phyloP scores from a whole-genome alignment of 2,113 vertebrate species.

The Melanerpes formicivorus region DNA sequence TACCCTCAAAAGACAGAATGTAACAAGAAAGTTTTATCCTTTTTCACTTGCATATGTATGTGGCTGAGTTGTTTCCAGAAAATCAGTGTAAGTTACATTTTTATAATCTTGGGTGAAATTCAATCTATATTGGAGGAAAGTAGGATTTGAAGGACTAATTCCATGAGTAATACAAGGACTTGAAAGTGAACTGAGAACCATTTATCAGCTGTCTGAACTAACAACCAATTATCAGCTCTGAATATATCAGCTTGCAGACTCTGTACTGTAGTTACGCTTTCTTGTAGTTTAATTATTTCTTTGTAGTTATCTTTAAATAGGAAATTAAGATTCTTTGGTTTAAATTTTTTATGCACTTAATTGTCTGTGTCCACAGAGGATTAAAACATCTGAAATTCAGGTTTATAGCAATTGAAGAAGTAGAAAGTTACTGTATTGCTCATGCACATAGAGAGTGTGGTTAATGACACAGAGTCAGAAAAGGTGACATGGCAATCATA shows the following conservation, averaged over 20 bases:
- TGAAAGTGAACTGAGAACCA: background rate
- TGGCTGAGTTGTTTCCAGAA: slow-evolving; percentile 15
- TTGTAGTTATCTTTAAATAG: background rate
- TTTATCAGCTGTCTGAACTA: background rate
- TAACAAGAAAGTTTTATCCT: background rate
- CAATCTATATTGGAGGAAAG: background rate
- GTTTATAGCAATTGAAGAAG: background rate
- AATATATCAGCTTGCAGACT: background rate
- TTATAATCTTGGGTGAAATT: background rate
- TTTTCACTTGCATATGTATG: background rate
- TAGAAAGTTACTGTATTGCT: background rate
- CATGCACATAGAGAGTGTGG: background rate
- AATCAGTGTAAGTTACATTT: background rate
- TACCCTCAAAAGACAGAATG: background rate
- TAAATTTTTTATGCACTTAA: background rate
- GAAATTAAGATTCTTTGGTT: background rate
- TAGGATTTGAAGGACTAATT: background rate
- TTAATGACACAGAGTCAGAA: background rate
- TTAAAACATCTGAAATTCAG: background rate
- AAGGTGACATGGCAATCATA: background rate
- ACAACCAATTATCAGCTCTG: background rate
- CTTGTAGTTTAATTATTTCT: background rate
- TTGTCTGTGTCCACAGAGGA: background rate
- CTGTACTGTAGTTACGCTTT: background rate
- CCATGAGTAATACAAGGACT: background rate